Evolutionary conservation across 2,888 invertebrate species (phyloP), one percentile per base, ranked within the genome.

Genomic region (Monopis laevigella): DNA sequence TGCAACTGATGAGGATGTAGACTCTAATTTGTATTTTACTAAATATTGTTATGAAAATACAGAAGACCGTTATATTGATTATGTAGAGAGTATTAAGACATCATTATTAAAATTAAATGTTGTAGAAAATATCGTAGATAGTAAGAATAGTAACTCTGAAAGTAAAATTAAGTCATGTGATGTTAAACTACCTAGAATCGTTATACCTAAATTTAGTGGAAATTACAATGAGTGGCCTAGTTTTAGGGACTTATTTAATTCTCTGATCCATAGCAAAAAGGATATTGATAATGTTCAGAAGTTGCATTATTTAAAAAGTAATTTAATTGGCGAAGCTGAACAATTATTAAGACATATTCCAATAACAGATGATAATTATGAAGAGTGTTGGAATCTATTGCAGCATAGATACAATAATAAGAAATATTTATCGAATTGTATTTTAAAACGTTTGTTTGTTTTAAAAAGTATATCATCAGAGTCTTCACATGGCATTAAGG

Each of bases 321-420:
- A 41, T 27, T 16, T 45, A 2, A 30, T 13, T 18, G 44, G 40
- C 13, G 44, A 45, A 42, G 44, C 44, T 13, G 44, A 45, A 18
- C 44, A 45, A 40, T 30, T 42, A 16, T 27, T 44, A 24, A n/a
- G 14, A 12, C 26, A 38, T 16, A 6, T 32, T 6, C 32, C 32
- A 6, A 32, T 32, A 5, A 32, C 32, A 5, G 6, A 13, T 5
- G 14, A 16, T 11, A 40, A 40, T 21, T 40, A 40, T 11, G 16
- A 16, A 10, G 12, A 18, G 18, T 40, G 40, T 40, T 40, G 40
- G 40, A 12, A 11, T 10, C 40, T 18, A 30, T 19, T 40, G 11
- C 13, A 40, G 14, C 11, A 16, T 11, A 4, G 32, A 11, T 32
- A 32, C n/a, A 40, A 41, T 32, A 41, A 41, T 24, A 41, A 41